phyloP scores from a whole-genome alignment of 2,797 vertebrate species.

The Myripristis murdjan region DNA sequence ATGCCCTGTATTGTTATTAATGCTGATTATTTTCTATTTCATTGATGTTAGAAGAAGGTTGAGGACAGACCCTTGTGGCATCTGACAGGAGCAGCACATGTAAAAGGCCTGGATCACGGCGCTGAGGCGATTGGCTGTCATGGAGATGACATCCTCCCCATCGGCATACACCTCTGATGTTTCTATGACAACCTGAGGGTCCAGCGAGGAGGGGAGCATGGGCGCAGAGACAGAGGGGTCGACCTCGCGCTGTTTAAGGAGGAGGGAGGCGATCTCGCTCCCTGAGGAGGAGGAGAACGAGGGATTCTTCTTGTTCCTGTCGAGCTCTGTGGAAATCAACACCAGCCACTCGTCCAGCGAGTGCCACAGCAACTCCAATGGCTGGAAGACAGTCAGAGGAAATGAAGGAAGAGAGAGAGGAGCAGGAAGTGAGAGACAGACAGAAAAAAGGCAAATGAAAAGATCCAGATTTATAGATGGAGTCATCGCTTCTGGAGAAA shows the following conservation, averaged over 20 bases:
- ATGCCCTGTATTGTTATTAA: neutral
- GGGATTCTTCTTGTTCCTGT: slow-evolving; percentile 89
- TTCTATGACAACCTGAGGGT: slow-evolving; percentile 82
- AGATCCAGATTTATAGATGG: no score
- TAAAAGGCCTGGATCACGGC: slow-evolving; percentile 99
- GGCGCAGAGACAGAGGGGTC: slow-evolving; percentile 64
- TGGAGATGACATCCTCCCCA: slow-evolving; percentile 96
- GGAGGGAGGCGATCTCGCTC: slow-evolving; percentile 93
- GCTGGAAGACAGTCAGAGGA: slow-evolving; percentile 80
- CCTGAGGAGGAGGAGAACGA: slow-evolving; percentile 75
- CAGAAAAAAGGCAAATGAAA: slow-evolving; percentile 9
- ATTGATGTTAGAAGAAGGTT: neutral
- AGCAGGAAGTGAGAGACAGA: neutral
- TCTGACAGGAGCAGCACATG: slow-evolving; percentile 99
- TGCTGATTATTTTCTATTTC: neutral
- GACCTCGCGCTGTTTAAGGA: slow-evolving; percentile 91
- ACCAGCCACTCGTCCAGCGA: slow-evolving; percentile 98
- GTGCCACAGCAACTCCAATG: slow-evolving; percentile 97
- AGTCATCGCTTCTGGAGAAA: no score
- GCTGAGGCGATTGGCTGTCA: slow-evolving; percentile 97
- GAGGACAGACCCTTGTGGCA: slow-evolving; percentile 91
- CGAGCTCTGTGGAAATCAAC: slow-evolving; percentile 95
- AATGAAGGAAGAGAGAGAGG: neutral
- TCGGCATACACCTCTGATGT: slow-evolving; percentile 88
- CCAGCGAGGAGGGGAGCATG: slow-evolving; percentile 72